phyloP scores from a whole-genome alignment of 1,140 invertebrate genomes.

The Bradynema listronoti region DNA sequence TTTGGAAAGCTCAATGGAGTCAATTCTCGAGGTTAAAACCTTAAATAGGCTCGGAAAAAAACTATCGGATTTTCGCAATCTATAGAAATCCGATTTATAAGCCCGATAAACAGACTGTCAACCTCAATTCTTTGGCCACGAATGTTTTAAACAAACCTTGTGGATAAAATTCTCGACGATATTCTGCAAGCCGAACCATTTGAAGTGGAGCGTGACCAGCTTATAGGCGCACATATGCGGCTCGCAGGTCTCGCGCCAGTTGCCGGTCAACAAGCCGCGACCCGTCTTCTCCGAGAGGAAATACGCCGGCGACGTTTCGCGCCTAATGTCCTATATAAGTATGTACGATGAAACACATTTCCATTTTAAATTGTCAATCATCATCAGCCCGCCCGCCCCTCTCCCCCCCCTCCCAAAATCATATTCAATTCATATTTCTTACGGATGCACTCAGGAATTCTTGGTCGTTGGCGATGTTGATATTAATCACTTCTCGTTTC shows the following conservation, averaged over 20 bases:
- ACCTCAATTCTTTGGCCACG: not conserved
- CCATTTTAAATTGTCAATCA: not conserved
- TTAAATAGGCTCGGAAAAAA: no score
- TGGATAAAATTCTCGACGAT: conserved; percentile 70
- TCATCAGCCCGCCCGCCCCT: not conserved
- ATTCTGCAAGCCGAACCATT: conserved; percentile 94
- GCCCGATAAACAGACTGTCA: not conserved
- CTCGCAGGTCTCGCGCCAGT: conserved; percentile 70
- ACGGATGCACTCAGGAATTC: conserved; percentile 36
- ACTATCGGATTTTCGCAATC: no score
- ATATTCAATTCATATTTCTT: no score
- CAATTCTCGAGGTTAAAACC: no score
- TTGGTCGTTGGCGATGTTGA: conserved; percentile 55
- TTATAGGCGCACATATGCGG: conserved; percentile 99
- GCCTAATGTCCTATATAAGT: conserved; percentile 71
- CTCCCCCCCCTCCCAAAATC: no score
- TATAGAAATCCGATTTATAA: no score
- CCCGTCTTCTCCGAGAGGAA: conserved; percentile 88
- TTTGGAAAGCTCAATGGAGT: no score
- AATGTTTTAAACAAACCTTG: conserved; percentile 2
- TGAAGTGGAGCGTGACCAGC: conserved; percentile 92
- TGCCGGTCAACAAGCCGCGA: conserved; percentile 76
- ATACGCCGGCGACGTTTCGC: conserved; percentile 78
- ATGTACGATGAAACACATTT: not conserved
- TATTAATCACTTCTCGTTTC: conserved; percentile 50